Conservation (phyloP, 1,140 invertebrate genomes). For the Daktulosphaira vitifoliae region DNA sequence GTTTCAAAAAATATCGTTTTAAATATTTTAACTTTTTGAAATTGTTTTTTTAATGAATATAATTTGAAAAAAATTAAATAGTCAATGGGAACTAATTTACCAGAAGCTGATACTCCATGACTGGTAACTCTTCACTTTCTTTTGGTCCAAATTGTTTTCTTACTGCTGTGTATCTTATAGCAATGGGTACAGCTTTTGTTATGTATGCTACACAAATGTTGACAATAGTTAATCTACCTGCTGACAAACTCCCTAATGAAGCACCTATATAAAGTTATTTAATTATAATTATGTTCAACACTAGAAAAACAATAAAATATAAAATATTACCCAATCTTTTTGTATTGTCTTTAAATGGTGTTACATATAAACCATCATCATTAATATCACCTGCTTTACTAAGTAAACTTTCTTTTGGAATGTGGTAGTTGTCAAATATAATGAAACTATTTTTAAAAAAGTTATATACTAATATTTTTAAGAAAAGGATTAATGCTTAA, state of each 20-base stretch:
- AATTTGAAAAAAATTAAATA: no score
- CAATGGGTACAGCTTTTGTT: constrained; percentile 67
- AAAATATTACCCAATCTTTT: constrained; percentile 54
- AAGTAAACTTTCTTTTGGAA: constrained; percentile 70
- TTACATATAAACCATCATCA: constrained; percentile 65
- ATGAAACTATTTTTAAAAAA: constrained; percentile 56
- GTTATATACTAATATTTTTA: no score
- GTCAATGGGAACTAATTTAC: no score
- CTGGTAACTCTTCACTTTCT: constrained; percentile 61
- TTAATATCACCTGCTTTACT: constrained; percentile 83
- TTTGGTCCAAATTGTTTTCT: constrained; percentile 74
- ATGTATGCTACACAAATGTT: constrained; percentile 62
- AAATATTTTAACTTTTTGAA: no score
- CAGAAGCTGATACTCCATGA: constrained; percentile 86
- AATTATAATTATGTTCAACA: no score
- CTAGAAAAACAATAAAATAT: no score
- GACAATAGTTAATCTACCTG: constrained; percentile 62
- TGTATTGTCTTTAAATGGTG: constrained; percentile 61
- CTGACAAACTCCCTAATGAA: constrained; percentile 75
- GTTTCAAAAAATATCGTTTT: constrained; percentile 77
- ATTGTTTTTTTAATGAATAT: no score
- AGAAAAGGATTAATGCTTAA: no score
- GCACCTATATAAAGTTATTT: constrained; percentile 47
- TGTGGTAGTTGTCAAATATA: constrained; percentile 74
- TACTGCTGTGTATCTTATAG: constrained; percentile 80